Conservation (phyloP, 2,888 invertebrate species). For the Leptopilina syphax region DNA sequence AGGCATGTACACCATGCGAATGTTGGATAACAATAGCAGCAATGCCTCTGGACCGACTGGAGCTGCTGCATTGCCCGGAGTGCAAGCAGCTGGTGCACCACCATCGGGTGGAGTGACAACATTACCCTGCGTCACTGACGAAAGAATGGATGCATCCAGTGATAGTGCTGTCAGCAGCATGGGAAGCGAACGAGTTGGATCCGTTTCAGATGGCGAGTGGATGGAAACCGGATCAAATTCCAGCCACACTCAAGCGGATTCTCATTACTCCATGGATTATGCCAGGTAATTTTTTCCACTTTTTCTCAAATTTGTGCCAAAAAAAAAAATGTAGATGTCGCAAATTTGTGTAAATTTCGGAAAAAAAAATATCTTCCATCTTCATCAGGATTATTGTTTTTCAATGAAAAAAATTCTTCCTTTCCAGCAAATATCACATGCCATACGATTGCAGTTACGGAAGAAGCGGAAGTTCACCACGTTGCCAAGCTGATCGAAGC, state of each 20-base stretch:
- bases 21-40: conserved; percentile 82
- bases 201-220: conserved; percentile 93
- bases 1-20: conserved; percentile 94
- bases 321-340: too few relatives aligned
- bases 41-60: conserved; percentile 72
- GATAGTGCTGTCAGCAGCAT: conserved; percentile 96
- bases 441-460: conserved; percentile 86
- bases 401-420: not conserved
- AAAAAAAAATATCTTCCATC: too few relatives aligned
- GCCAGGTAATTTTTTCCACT: conserved; percentile 66
- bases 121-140: conserved; percentile 75
- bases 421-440: conserved; percentile 81
- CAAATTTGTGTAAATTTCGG: too few relatives aligned
- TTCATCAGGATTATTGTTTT: too few relatives aligned
- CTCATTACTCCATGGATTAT: conserved; percentile 86
- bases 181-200: conserved; percentile 93
- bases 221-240: conserved; percentile 92
- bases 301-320: not conserved
- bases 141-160: conserved; percentile 90
- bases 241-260: conserved; percentile 81
- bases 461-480: conserved; percentile 73
- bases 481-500: conserved; percentile 78
- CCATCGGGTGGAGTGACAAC: conserved; percentile 74
- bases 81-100: conserved; percentile 74
- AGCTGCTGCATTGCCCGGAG: conserved; percentile 67